Conservation (phyloP, 2,888 invertebrate genomes). For the Cryptocephalus moraei region DNA sequence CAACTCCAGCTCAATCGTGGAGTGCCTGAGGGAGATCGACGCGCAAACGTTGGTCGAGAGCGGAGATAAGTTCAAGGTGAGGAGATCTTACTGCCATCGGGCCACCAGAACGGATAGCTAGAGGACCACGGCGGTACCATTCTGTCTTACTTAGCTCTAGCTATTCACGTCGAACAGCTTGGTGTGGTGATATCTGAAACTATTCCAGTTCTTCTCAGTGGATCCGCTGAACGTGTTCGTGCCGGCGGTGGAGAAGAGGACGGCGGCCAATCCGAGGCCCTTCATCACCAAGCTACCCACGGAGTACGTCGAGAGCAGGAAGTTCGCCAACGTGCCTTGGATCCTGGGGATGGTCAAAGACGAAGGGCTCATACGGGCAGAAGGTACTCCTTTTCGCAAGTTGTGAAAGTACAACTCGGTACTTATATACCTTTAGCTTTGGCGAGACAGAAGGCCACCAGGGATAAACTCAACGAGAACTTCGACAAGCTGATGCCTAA, state of each 20-base stretch:
- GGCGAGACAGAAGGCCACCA: constrained; percentile 14
- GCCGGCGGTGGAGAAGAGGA: constrained; percentile 36
- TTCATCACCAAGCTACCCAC: constrained; percentile 38
- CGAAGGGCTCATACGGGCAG: constrained; percentile 42
- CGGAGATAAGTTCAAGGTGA: constrained; percentile 37
- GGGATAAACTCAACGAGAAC: constrained; percentile 15
- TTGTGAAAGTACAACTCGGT: constrained; percentile 2
- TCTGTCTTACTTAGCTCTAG: no score
- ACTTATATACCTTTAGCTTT: no score
- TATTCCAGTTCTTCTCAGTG: constrained; percentile 36
- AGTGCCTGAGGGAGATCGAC: constrained; percentile 34
- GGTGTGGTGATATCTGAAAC: background rate
- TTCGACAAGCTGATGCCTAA: constrained; percentile 19
- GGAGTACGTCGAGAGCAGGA: constrained; percentile 30
- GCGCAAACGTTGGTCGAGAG: constrained; percentile 32
- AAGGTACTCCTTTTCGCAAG: constrained; percentile 17
- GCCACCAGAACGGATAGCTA: no score
- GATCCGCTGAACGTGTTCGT: constrained; percentile 41
- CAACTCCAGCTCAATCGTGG: constrained; percentile 29
- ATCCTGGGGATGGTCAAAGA: constrained; percentile 38
- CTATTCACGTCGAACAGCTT: no score
- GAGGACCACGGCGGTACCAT: no score
- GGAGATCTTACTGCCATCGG: background rate
- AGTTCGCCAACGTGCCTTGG: constrained; percentile 38
- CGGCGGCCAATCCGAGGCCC: constrained; percentile 27